phyloP scores from a whole-genome alignment of 1,140 invertebrate species.

The Apis florea region DNA sequence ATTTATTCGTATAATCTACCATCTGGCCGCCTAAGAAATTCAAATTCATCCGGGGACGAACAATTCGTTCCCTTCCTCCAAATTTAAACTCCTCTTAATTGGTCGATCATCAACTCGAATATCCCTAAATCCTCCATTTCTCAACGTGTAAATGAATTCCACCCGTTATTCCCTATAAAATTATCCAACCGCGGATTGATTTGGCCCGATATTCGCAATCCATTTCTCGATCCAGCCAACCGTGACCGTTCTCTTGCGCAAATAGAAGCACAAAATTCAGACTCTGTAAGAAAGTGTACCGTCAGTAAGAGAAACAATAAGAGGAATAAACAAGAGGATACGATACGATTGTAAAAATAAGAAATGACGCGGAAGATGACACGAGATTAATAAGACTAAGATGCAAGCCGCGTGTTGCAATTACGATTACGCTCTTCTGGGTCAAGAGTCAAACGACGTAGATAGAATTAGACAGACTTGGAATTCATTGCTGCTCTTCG shows the following conservation, averaged over 20 bases:
- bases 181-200: not conserved
- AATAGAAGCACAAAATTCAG: not conserved
- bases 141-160: not conserved
- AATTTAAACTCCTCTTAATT: not conserved
- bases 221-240: not conserved
- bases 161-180: not conserved
- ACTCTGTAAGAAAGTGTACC: not conserved
- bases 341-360: slow-evolving; percentile 8
- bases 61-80: not conserved
- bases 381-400: slow-evolving; percentile 59
- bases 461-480: slow-evolving; percentile 36
- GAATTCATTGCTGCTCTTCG: slow-evolving; percentile 10
- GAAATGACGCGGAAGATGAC: slow-evolving; percentile 13
- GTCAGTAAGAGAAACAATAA: slow-evolving; percentile 19
- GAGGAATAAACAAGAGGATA: not conserved
- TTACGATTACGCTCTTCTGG: slow-evolving; percentile 65
- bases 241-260: not conserved
- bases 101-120: too few relatives aligned
- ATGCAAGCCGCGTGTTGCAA: slow-evolving; percentile 61
- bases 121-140: not conserved
- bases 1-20: not conserved
- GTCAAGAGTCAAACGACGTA: slow-evolving; percentile 33
- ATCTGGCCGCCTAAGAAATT: not conserved
- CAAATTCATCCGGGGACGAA: not conserved
- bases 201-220: too few relatives aligned